Evolutionary conservation across 2,113 vertebrate species (phyloP).

Genomic region (Callithrix jacchus): DNA sequence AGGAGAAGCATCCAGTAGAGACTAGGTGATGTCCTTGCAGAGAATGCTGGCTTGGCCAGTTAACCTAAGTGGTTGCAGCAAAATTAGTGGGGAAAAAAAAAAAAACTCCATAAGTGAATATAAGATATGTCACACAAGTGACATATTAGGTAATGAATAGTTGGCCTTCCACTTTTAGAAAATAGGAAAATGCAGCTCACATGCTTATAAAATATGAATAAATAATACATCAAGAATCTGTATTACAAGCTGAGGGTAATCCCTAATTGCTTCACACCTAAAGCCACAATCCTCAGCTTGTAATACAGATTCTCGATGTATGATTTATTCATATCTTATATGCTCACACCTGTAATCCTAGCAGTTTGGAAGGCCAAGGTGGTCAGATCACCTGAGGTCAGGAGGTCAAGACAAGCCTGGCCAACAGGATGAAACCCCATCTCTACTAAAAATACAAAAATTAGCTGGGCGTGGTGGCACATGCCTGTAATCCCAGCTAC

Average conservation of each 20-base stretch:
- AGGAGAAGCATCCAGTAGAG: background rate
- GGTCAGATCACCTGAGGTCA: too few relatives aligned
- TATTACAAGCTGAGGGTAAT: too few relatives aligned
- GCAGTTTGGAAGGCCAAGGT: too few relatives aligned
- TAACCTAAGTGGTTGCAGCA: background rate
- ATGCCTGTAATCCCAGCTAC: too few relatives aligned
- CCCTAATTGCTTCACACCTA: too few relatives aligned
- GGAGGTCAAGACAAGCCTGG: too few relatives aligned
- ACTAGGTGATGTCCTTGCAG: background rate
- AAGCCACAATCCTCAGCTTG: too few relatives aligned
- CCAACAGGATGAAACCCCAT: too few relatives aligned
- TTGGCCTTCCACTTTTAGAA: background rate
- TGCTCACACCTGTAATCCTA: too few relatives aligned
- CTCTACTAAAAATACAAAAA: too few relatives aligned
- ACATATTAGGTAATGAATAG: background rate
- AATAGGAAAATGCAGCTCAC: background rate
- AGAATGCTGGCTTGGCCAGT: accelerated
- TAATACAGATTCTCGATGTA: background rate
- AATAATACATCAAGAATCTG: background rate
- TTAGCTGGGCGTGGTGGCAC: too few relatives aligned
- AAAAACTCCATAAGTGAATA: background rate
- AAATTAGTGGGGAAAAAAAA: background rate
- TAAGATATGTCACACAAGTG: background rate
- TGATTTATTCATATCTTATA: background rate
- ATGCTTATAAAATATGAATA: background rate